Base-by-base conservation (phyloP, 2,888 invertebrate species). In the Ernsta delagoae region DNA sequence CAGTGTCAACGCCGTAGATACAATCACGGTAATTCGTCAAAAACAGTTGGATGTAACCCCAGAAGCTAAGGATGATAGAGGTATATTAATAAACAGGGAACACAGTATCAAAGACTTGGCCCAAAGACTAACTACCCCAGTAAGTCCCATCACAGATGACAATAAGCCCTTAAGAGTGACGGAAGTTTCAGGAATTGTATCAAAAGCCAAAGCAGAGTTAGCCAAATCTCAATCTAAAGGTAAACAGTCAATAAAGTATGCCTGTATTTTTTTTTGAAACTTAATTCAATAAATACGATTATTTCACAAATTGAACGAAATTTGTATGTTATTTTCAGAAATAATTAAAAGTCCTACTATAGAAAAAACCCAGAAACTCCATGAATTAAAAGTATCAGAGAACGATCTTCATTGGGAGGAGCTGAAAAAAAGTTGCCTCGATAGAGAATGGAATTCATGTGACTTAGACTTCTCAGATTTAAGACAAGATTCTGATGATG, bases 381-480 rank as follows among this genome's bases (percentile, higher is more conserved):
- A 84, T 56, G 97, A 97, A 83, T 94, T 95, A 43, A 98, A 98
- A 87, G 97, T 98, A 83, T 97, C 98, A 0, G 98, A 98, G 88
- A 98, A 97, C 81, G 99, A 99, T 81, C 88, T 99, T 2, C 98
- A 98, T 81, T 99, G 99, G 99, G 99, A 99, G 82, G 97, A 98
- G 81, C 88, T 99, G 1, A 84, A 82, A 72, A 96, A 97, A 63
- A 95, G 96, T 50, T 96, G 96, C 73, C 93, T 97, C 77, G 94
- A 96, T 71, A 93, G 97, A 73, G 96, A 97, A 72, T 93, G 98
- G 83, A 96, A 97, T 74, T 94, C 98, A 60, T 98, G 99, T 85
- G 99, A 99, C 89, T 94, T 99, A 81, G 99, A 99, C 89, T 99
- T 99, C 88, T 98, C 98, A 9, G 99, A 99, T 88, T 94, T 99